phyloP scores from a whole-genome alignment of 2,797 vertebrate species.

The Siniperca obscura region DNA sequence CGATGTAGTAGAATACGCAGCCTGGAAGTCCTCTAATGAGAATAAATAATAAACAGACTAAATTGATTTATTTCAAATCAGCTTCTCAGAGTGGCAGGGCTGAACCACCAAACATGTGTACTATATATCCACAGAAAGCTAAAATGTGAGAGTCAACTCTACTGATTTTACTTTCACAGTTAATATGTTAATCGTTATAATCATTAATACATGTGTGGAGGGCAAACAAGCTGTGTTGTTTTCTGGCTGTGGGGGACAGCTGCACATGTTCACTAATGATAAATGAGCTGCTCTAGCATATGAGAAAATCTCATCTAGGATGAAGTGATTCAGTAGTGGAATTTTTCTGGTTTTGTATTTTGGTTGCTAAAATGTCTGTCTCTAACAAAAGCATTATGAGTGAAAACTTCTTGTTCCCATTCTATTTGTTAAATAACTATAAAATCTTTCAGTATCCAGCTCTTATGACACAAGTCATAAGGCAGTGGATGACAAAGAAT shows the following conservation, averaged over 20 bases:
- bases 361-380: not conserved
- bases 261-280: constrained; percentile 39
- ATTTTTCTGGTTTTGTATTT: constrained; percentile 5
- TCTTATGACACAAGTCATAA: constrained; percentile 52
- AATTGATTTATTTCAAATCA: not conserved
- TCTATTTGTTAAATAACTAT: constrained; percentile 5
- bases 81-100: not conserved
- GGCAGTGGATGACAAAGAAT: not conserved
- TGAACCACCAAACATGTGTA: not conserved
- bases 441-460: not conserved
- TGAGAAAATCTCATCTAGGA: constrained; percentile 5
- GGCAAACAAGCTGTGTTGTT: constrained; percentile 11
- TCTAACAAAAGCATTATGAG: not conserved
- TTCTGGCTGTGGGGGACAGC: constrained; percentile 26
- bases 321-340: not conserved
- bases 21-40: not conserved
- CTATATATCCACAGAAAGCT: not conserved
- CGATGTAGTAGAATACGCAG: not conserved
- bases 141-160: not conserved
- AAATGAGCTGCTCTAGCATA: constrained; percentile 16
- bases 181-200: not conserved
- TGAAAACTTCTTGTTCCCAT: constrained; percentile 1
- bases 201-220: not conserved
- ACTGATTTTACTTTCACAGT: not conserved
- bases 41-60: not conserved